Evolutionary conservation across 1,140 invertebrate genomes (phyloP), one percentile per base, ranked within the genome.

Genomic region (Cotesia vestalis): DNA sequence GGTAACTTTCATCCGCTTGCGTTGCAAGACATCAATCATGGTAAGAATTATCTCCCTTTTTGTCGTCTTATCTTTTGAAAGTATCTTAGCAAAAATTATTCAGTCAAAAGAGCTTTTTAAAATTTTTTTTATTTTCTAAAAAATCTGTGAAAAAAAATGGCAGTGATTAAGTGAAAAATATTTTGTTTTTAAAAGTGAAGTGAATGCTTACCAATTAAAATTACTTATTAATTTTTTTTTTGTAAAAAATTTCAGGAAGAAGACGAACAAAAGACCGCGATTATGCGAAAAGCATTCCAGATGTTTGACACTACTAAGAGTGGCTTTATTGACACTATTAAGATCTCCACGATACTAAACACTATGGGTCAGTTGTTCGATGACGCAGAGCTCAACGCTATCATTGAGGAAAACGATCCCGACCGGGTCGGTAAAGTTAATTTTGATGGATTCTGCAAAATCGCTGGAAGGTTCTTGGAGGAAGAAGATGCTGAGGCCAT

Each of bases 261-360:
- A 83, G 92, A 94, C 84, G 92, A 94, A 76, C 92, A 95, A 85
- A 94, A 94, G 87, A 91, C 92, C 89, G 92, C 92, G 80, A 93
- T 96, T 85, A 94, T 96, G 89, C 92, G 94, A 79, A 96, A 96
- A 84, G 95, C 95, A 75, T 97, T 97, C 89, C 93, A 95, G 85
- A 97, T 97, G 95, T 97, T 96, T 79, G 96, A 97, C 85, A 95
- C 94, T 73, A 92, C 93, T 70, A 96, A 96, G 85, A 91, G 92
- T 59, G 96, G 95, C 9, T 95, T 93, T 85, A 96, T 97, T 71
- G 95, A 96, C 75, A 94, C 94, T 0, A 86, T 93, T 55, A 96
- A 96, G 82, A 95, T 97, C 81, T 93, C 94, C 66, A 96, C 94
- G 74, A 96, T 97, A 78, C 85, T 97, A n/a, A 96, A 96, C 84